phyloP scores from a whole-genome alignment of 2,797 vertebrate species.

The Micropoecilia bifurca region DNA sequence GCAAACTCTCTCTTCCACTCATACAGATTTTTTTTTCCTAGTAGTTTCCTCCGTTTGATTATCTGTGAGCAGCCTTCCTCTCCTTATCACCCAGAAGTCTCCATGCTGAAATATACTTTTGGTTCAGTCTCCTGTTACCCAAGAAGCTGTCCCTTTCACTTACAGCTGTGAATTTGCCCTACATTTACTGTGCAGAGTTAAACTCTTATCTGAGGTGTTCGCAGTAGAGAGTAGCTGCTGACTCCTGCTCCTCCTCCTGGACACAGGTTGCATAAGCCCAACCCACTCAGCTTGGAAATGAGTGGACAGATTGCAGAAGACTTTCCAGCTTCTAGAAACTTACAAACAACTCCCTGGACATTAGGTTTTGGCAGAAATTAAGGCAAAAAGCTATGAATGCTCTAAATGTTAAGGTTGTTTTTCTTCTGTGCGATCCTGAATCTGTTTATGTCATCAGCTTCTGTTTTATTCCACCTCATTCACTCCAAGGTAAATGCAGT shows the following conservation, averaged over 20 bases:
- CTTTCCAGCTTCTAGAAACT: constrained; percentile 46
- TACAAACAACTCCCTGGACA: constrained; percentile 25
- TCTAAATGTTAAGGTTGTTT: constrained; percentile 34
- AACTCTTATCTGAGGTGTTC: background rate
- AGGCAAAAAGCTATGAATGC: constrained; percentile 18
- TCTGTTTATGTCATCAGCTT: constrained; percentile 32
- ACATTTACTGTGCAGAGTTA: background rate
- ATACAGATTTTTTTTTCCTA: constrained; percentile 25
- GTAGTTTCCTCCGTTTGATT: background rate
- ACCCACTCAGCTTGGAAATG: constrained; percentile 27
- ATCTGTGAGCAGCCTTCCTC: constrained; percentile 17
- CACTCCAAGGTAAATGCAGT: constrained; percentile 1
- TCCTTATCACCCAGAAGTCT: constrained; percentile 32
- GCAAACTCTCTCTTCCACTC: constrained; percentile 32
- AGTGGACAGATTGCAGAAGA: constrained; percentile 5
- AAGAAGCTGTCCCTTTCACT: background rate
- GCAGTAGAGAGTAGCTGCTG: background rate
- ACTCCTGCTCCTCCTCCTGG: constrained; percentile 73
- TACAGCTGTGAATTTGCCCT: background rate
- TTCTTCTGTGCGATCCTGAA: constrained; percentile 6
- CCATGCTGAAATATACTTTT: constrained; percentile 22
- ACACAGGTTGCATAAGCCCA: constrained; percentile 28
- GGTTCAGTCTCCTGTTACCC: background rate
- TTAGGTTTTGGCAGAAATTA: constrained; percentile 19
- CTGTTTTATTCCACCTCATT: constrained; percentile 8